A percentile compares a stretch with the other conserved stretches of the same genome.
phyloP scores from a whole-genome alignment of 1,140 invertebrate species.

The Sitobion miscanthi region DNA sequence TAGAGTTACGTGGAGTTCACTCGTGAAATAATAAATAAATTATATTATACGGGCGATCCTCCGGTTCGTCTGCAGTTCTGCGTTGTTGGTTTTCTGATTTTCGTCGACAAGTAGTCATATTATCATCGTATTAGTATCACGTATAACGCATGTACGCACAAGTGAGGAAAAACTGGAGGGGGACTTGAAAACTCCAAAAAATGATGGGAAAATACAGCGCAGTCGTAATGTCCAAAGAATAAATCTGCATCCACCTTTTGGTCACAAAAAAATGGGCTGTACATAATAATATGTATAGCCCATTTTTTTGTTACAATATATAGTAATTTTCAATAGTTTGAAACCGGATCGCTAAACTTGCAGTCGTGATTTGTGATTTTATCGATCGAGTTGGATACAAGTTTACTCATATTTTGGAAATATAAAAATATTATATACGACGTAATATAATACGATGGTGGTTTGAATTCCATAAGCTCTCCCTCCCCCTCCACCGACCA shows the following conservation, averaged over 20 bases:
- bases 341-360: not conserved
- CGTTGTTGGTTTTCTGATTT: not conserved
- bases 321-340: too few relatives aligned
- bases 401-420: not conserved
- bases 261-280: not conserved
- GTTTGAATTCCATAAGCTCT: not conserved
- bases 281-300: not conserved
- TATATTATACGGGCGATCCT: not conserved
- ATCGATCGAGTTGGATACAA: not conserved
- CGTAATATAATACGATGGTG: not conserved
- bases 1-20: not conserved
- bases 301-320: too few relatives aligned
- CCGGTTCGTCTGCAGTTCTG: not conserved
- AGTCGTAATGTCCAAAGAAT: not conserved
- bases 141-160: too few relatives aligned
- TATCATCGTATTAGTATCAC: too few relatives aligned
- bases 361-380: not conserved
- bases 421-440: not conserved
- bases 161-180: too few relatives aligned
- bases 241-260: not conserved
- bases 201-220: not conserved
- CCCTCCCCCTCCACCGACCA: rapidly evolving
- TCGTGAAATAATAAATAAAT: not conserved
- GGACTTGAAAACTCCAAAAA: not conserved
- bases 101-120: too few relatives aligned